phyloP scores from a whole-genome alignment of 2,113 vertebrate genomes.

The Rhombomys opimus region DNA sequence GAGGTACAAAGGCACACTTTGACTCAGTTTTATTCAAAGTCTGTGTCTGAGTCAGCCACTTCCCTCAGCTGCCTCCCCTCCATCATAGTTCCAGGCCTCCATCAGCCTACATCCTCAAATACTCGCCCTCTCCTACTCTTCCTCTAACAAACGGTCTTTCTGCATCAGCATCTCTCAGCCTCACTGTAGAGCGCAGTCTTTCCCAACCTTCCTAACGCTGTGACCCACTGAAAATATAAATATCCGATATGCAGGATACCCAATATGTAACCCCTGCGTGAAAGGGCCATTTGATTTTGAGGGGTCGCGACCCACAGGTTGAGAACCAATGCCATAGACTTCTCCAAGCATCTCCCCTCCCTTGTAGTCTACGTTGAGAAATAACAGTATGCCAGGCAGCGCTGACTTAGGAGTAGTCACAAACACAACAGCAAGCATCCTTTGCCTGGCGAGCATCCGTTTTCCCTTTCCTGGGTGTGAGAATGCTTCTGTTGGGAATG shows the following conservation, averaged over 20 bases:
- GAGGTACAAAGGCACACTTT: neutral
- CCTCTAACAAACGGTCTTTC: neutral
- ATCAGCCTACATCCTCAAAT: neutral
- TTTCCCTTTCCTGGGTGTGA: neutral
- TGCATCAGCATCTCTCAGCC: neutral
- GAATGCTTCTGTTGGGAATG: neutral
- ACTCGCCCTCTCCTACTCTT: neutral
- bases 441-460: neutral
- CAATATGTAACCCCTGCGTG: neutral
- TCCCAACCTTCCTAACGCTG: neutral
- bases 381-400: neutral
- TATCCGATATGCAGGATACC: neutral
- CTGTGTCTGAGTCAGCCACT: neutral
- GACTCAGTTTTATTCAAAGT: conserved; percentile 42
- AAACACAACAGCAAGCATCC: neutral
- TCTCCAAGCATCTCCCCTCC: neutral
- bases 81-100: neutral
- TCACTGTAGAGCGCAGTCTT: neutral
- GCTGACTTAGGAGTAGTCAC: neutral
- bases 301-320: neutral
- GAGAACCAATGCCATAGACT: neutral
- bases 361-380: neutral
- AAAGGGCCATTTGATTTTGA: neutral
- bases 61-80: neutral
- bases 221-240: neutral